phyloP scores from a whole-genome alignment of 2,888 invertebrate genomes.

The Beris morrisii region DNA sequence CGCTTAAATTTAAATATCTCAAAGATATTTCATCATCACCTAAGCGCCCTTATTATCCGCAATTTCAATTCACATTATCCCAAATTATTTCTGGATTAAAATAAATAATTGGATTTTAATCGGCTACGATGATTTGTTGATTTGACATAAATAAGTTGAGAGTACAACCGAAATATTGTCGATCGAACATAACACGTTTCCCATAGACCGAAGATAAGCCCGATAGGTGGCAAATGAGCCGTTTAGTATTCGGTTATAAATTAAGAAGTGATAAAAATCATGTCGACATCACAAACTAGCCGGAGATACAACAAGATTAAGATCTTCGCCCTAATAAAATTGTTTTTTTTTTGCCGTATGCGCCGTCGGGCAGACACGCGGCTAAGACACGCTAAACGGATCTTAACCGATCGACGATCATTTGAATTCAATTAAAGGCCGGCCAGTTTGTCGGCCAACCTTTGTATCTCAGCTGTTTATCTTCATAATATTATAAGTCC shows the following conservation, averaged over 20 bases:
- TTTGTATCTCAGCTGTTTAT: no score
- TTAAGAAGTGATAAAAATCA: constrained; percentile 34
- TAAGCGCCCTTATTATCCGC: no score
- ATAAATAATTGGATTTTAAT: not conserved
- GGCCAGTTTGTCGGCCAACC: no score
- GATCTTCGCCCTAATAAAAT: constrained; percentile 14
- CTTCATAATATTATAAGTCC: no score
- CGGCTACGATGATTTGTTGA: not conserved
- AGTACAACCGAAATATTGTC: not conserved
- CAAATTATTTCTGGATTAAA: not conserved
- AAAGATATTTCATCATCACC: no score
- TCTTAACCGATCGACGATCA: no score
- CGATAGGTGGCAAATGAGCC: constrained; percentile 9
- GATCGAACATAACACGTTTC: not conserved
- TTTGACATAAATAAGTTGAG: not conserved
- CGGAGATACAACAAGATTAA: constrained; percentile 13
- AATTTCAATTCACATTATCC: no score
- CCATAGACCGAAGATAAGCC: not conserved
- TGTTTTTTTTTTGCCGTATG: no score
- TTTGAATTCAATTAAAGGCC: no score
- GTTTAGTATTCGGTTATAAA: constrained; percentile 28
- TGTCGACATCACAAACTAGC: constrained; percentile 24
- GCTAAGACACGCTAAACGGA: no score
- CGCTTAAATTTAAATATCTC: no score
- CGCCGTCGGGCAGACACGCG: no score